Base-by-base conservation (phyloP, 1,140 invertebrate species). In the Ceratina calcarata region DNA sequence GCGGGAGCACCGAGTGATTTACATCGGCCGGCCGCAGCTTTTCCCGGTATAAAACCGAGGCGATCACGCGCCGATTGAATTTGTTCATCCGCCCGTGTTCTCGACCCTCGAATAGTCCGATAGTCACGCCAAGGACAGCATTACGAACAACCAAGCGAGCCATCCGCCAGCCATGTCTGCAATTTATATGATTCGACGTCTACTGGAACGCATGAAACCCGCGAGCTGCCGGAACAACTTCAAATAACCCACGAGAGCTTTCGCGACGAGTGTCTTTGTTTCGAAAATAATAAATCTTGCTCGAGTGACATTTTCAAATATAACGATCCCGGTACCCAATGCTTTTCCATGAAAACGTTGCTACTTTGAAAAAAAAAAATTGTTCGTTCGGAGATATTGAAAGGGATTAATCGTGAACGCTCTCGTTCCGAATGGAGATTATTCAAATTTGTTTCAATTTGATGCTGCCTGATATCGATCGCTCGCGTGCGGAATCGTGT, bases 41-140 rank as follows among this genome's bases (percentile, higher is more conserved):
- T 51, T 18, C 4, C 3, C 22, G 18, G n/a, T 20, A 37, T 49
- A 77, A 74, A 74, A 64, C 37, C 65, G 65, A 61, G 60, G 51
- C 32, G 65, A 69, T 77, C 74, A 3, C n/a, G 45, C 16, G 58
- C 45, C 32, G 66, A 77, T 77, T 69, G 74, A 51, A 77, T 77
- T 77, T 69, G 55, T 55, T 66, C 27, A 66, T 37, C 61, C 45
- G 24, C 22, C 37, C n/a, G 62, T 64, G 62, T 49, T 18, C 45
- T 32, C 45, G 49, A 16, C 60, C 71, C 37, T 73, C 60, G 37
- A 22, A 24, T 16, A 45, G 37, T 45, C 37, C 37, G 37, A 45
- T 45, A 45, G 58, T 51, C 58, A 51, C 24, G 37, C 58, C 22
- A 65, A 74, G 72, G 13, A 66, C 1, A 61, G 49, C 72, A 20